Conservation (phyloP, 2,797 vertebrate genomes). For the Acanthis flammea region DNA sequence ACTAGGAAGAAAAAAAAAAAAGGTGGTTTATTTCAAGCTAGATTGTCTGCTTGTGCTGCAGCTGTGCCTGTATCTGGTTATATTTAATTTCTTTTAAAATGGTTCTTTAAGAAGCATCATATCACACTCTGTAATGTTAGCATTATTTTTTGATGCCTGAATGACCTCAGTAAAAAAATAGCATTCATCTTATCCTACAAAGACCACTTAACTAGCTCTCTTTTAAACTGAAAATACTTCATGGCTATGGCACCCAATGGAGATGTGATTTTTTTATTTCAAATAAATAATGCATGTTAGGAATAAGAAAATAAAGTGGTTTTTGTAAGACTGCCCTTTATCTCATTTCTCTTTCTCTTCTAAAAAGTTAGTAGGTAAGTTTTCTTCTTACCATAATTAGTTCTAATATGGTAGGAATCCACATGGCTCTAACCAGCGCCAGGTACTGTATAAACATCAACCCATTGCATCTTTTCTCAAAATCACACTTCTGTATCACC, state of each 20-base stretch:
- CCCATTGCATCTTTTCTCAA: neutral
- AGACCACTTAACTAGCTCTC: neutral
- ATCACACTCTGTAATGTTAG: neutral
- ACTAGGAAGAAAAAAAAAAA: neutral
- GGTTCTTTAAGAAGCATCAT: neutral
- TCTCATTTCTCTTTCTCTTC: neutral
- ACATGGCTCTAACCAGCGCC: neutral
- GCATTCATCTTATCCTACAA: neutral
- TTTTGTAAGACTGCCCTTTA: neutral
- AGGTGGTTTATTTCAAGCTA: neutral
- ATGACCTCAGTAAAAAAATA: constrained; percentile 13
- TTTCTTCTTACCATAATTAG: neutral
- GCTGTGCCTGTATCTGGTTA: neutral
- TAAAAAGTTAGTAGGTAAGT: neutral
- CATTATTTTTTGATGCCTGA: constrained; percentile 2
- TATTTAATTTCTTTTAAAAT: neutral
- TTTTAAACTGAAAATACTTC: neutral
- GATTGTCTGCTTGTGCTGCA: neutral
- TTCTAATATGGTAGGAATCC: neutral
- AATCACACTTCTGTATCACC: neutral
- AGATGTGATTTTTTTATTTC: neutral
- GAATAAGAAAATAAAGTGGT: neutral
- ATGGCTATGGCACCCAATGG: neutral
- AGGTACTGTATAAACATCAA: neutral
- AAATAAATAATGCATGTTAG: neutral